A percentile compares a stretch with the other conserved stretches of the same genome.
phyloP scores from a whole-genome alignment of 2,888 invertebrate species.

The Tiliacea aurago region DNA sequence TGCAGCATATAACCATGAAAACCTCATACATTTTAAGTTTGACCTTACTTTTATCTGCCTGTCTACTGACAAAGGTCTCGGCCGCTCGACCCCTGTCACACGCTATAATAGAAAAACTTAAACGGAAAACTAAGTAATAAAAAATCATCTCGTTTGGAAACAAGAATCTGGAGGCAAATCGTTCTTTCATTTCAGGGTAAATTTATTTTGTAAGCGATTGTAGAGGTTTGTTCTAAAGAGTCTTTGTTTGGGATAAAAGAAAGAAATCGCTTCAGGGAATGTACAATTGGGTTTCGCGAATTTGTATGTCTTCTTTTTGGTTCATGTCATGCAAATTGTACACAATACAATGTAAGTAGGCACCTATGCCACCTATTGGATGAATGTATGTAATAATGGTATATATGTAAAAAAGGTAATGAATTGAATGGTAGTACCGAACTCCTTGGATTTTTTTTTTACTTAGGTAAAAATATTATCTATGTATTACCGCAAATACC shows the following conservation, averaged over 20 bases:
- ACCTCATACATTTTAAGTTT: constrained; percentile 1
- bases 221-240: neutral
- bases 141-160: constrained; percentile 46
- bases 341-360: neutral
- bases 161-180: neutral
- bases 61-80: constrained; percentile 70
- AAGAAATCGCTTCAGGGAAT: neutral
- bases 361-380: too few species aligned
- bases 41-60: neutral
- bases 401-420: too few species aligned
- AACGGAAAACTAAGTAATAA: constrained; percentile 59
- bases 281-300: constrained; percentile 6
- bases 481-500: neutral
- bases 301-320: neutral
- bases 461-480: neutral
- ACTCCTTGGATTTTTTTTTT: neutral
- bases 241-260: neutral
- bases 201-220: constrained; percentile 30
- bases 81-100: constrained; percentile 70
- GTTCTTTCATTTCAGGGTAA: constrained; percentile 10
- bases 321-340: neutral
- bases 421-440: too few species aligned
- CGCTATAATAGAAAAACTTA: constrained; percentile 67
- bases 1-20: neutral
- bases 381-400: too few species aligned